phyloP scores from a whole-genome alignment of 1,140 invertebrate species.

The Muscidifurax raptorellus region DNA sequence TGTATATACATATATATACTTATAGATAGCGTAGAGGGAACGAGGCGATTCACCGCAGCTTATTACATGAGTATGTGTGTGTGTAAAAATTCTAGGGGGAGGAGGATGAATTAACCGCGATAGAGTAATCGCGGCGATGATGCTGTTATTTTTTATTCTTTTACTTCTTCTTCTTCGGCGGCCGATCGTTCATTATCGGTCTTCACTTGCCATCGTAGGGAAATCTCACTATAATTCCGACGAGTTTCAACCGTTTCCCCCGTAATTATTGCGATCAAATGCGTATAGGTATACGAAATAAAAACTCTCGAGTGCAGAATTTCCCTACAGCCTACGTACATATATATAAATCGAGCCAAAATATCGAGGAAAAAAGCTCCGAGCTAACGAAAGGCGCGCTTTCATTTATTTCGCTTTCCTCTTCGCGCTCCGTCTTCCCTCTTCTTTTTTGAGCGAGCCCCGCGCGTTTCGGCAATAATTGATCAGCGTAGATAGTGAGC shows the following conservation, averaged over 20 bases:
- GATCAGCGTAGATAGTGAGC: neutral
- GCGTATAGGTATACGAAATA: too few species aligned
- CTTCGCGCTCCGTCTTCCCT: neutral
- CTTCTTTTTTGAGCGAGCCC: neutral
- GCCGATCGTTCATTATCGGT: too few species aligned
- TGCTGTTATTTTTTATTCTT: neutral
- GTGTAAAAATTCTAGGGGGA: neutral
- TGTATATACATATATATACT: neutral
- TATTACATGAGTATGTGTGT: neutral
- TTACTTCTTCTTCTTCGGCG: too few species aligned
- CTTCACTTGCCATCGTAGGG: too few species aligned
- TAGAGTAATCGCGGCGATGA: slow-evolving; percentile 6
- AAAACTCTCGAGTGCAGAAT: neutral
- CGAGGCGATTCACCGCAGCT: neutral
- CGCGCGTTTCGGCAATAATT: neutral
- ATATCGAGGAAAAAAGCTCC: neutral
- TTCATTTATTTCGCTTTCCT: neutral
- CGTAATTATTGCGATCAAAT: too few species aligned
- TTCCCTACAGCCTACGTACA: neutral
- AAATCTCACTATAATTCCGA: too few species aligned
- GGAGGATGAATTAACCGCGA: neutral
- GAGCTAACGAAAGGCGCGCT: neutral
- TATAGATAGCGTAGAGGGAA: neutral
- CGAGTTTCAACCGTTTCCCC: neutral
- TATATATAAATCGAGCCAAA: neutral